A percentile compares a stretch with the other conserved stretches of the same genome.
phyloP scores from a whole-genome alignment of 2,888 invertebrate species.

The Euspilapteryx auroguttella region DNA sequence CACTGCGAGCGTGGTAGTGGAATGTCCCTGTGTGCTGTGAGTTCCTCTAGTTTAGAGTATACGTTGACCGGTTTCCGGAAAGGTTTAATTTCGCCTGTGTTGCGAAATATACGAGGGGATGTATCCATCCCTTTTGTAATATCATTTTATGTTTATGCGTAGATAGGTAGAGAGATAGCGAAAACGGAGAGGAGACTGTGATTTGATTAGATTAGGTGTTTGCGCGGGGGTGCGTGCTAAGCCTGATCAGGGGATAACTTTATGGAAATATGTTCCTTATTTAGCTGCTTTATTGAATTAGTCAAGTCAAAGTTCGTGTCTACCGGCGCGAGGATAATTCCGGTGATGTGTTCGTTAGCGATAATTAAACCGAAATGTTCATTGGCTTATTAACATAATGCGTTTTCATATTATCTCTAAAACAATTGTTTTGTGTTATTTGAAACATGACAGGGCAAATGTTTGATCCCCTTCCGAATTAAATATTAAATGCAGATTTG shows the following conservation, averaged over 20 bases:
- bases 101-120: constrained; percentile 57
- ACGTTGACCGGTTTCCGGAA: constrained; percentile 37
- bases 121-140: constrained; percentile 54
- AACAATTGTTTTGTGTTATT: constrained; percentile 1
- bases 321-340: constrained; percentile 38
- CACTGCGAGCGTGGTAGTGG: too few relatives aligned
- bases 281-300: constrained; percentile 55
- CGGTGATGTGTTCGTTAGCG: constrained; percentile 27
- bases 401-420: constrained; percentile 4
- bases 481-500: too few relatives aligned
- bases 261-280: constrained; percentile 61
- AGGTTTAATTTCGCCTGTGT: constrained; percentile 57
- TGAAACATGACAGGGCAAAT: constrained; percentile 1
- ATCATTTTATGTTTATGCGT: constrained; percentile 55
- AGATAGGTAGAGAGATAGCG: constrained; percentile 58
- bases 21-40: constrained; percentile 33
- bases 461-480: background rate
- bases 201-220: constrained; percentile 63
- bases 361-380: constrained; percentile 27
- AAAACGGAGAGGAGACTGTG: constrained; percentile 48
- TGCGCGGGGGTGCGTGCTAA: constrained; percentile 49
- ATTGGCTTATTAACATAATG: constrained; percentile 18
- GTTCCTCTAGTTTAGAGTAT: constrained; percentile 9
- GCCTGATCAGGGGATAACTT: constrained; percentile 52
- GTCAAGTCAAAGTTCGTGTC: constrained; percentile 30